Evolutionary conservation across 2,888 invertebrate species (phyloP), one percentile per base, ranked within the genome.

Genomic region (Spicauda simplicius): DNA sequence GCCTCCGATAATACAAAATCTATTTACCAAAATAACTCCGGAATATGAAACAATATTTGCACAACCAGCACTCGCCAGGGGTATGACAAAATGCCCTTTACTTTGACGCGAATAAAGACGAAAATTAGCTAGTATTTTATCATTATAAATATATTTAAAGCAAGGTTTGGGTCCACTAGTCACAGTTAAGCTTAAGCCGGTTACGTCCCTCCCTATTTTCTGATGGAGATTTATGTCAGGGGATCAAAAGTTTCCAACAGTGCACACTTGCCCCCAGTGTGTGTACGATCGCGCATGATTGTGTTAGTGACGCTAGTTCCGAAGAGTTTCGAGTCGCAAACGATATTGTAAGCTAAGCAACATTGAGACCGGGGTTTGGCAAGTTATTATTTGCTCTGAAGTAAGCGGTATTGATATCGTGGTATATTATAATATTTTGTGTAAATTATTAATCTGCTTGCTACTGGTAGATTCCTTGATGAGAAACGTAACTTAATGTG

Each of bases 191-290:
- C 92, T 87, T 92, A 93, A 93, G 92, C 93, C 87, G 91, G 91
- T 93, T 92, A 91, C 91, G 79, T 82, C 91, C 92, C 92, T 86
- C 90, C 91, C 90, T 87, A 89, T 91, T 91, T 93, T 91, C 88
- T 91, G 92, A 93, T 93, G 91, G 90, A 91, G 92, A 92, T 93
- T 93, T 92, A 93, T 92, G 91, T 91, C 86, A 84, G 85, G 88
- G 93, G 91, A 92, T 92, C 92, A 92, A 92, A 93, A 92, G 90
- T 92, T 92, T 89, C 81, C 81, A 84, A 83, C 87, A 83, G 88
- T 86, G 81, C 87, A 84, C 86, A 85, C 82, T 79, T 81, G 74
- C 73, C 74, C 69, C 68, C 73, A 58, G 73, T 77, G 65, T 68
- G 70, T 68, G 69, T 80, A 78, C 81, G 80, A 80, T 77, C 72